Evolutionary conservation across 2,797 vertebrate species (phyloP).

Genomic region (Nannoperca australis): DNA sequence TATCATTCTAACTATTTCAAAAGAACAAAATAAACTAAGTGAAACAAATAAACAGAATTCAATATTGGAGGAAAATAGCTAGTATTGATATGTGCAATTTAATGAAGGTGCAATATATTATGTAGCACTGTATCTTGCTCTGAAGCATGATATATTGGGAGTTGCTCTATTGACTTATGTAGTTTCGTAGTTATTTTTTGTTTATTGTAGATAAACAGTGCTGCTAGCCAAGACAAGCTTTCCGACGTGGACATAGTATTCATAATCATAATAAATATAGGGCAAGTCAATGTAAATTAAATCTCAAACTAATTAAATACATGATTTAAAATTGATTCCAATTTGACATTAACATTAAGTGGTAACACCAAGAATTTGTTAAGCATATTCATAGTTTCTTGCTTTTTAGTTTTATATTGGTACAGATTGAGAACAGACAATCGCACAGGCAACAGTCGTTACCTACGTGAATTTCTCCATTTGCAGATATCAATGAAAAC

Average conservation of each 20-base stretch:
- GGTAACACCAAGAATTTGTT: too few relatives aligned
- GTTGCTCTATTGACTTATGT: not conserved
- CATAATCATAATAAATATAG: not conserved
- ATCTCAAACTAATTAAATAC: not conserved
- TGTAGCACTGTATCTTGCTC: not conserved
- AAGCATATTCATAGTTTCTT: not conserved
- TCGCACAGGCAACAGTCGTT: not conserved
- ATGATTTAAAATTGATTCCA: too few relatives aligned
- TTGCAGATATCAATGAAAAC: constrained; percentile 11
- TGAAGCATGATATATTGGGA: not conserved
- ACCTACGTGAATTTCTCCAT: not conserved
- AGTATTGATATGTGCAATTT: not conserved
- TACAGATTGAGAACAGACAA: not conserved
- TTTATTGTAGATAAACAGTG: not conserved
- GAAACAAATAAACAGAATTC: not conserved
- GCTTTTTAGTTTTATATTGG: not conserved
- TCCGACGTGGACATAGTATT: not conserved
- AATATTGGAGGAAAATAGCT: not conserved
- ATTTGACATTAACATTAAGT: too few relatives aligned
- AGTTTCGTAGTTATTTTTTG: not conserved
- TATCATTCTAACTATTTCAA: not conserved
- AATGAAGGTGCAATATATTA: not conserved
- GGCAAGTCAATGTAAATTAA: not conserved
- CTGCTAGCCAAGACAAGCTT: not conserved
- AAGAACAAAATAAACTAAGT: not conserved